Evolutionary conservation across 2,797 vertebrate species (phyloP), one percentile per base, ranked within the genome.

Genomic region (Cetoscarus ocellatus): DNA sequence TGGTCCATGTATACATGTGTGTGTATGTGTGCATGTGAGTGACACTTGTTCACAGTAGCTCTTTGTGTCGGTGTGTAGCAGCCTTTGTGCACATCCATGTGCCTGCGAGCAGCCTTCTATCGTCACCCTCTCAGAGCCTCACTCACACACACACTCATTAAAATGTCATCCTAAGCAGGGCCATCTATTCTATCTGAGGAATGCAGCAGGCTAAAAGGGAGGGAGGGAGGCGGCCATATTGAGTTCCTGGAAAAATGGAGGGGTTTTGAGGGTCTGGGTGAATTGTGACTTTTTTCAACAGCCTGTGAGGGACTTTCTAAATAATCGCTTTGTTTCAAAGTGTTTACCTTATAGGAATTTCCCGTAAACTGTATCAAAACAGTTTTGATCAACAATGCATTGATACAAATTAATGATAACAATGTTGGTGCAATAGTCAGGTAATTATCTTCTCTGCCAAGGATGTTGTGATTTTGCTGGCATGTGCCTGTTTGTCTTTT

Each of bases 181-280:
- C 79, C 86, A 84, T 90, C 82, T 88, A 86, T 91, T 93, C 86
- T 86, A 70, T 86, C 87, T 83, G 66, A 75, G 91, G 93, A 93
- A 92, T 92, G 89, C 84, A 78, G 80, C 10, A 48, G 79, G 70
- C 58, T 67, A 56, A 80, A 70, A 66, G 55, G 69, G 82, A 73
- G 67, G 55, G 66, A 48, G 59, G 76, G 49, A 43, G 36, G 79
- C 65, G 17, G 80, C 72, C 80, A 85, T 88, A 83, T 82, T 86
- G 79, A 64, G 68, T 79, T 86, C 85, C 82, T 85, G 54, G 61
- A 83, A 78, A 82, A 83, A 55, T 7, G 6, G 12, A 66, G 60
- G 60, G 53, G 60, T 48, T 61, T 6, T 40, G 27, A 70, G 45
- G 63, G 57, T 71, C 38, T 27, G 15, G 62, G 43, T 36, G 61